These are phyloP conservation scores for Sebastolobus alascanus DNA, from an alignment of 2,797 vertebrate genomes.

Conservation along the genomic window DNA sequence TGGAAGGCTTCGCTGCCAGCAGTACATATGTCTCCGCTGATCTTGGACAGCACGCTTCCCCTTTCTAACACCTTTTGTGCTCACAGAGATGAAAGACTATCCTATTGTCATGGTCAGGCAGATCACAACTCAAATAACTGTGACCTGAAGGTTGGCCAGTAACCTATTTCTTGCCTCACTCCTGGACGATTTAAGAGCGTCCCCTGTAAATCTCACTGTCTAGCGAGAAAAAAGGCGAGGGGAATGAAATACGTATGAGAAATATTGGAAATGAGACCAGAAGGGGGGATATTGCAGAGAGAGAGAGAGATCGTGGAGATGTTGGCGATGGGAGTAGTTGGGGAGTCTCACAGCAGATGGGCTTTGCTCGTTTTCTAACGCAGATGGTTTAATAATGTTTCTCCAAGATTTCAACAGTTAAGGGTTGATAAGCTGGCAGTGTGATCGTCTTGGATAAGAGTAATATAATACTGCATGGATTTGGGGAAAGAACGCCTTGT, in stretches of 20 bases:
- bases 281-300: constrained; percentile 29
- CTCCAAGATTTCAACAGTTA: constrained; percentile 50
- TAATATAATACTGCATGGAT: constrained; percentile 27
- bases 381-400: constrained; percentile 59
- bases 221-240: constrained; percentile 31
- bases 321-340: constrained; percentile 30
- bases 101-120: constrained; percentile 50
- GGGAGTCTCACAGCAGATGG: constrained; percentile 60
- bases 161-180: constrained; percentile 58
- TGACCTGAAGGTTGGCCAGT: constrained; percentile 55
- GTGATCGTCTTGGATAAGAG: constrained; percentile 41
- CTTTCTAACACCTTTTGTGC: constrained; percentile 42
- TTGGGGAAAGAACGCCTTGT: constrained; percentile 35
- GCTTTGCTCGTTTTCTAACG: constrained; percentile 24
- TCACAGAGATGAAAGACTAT: constrained; percentile 53
- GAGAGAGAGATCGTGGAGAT: constrained; percentile 42
- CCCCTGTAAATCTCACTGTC: constrained; percentile 53
- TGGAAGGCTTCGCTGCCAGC: constrained; percentile 16
- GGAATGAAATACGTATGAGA: constrained; percentile 43
- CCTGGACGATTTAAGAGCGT: constrained; percentile 47
- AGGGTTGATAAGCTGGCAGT: constrained; percentile 44
- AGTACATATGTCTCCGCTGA: constrained; percentile 30
- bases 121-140: constrained; percentile 62
- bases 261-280: constrained; percentile 52
- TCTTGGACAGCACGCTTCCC: constrained; percentile 4